Base-by-base conservation (phyloP, 1,140 invertebrate species). In the Tyrophagus putrescentiae region DNA sequence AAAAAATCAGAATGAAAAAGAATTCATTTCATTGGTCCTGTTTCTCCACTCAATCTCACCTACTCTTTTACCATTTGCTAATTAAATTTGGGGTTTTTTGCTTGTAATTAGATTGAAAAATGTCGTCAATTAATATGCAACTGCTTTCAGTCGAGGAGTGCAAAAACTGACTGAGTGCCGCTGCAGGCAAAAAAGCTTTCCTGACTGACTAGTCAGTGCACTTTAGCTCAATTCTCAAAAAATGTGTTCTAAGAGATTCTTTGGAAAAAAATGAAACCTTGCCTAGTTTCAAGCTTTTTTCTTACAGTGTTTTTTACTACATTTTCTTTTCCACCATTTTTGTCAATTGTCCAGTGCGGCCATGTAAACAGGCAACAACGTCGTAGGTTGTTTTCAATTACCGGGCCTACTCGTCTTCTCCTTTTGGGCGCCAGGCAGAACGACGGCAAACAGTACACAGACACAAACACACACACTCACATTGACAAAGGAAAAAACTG, bases 301-400 rank as follows among this genome's bases (percentile, higher is more conserved):
- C n/a, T n/a, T n/a, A n/a, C n/a, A n/a, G n/a, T n/a, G n/a, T n/a
- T n/a, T n/a, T n/a, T n/a, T n/a, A n/a, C n/a, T n/a, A n/a, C n/a
- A n/a, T n/a, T 21, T 48, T 48, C 45, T 21, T 48, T 48, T 13
- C 7, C 45, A 21, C 7, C 7, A 48, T 7, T n/a, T n/a, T n/a
- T n/a, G 7, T 48, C 45, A 29, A 48, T 48, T 48, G 45, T 48
- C 31, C 21, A 25, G 13, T 21, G 23, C 21, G 21, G 9, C 13
- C 45, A 48, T 48, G 45, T 48, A 48, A 48, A 48, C 45, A 48
- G 45, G 45, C 45, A n/a, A n/a, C n/a, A n/a, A n/a, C n/a, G n/a
- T n/a, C n/a, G n/a, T n/a, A n/a, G n/a, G n/a, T n/a, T n/a, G n/a
- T 48, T 48, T 39, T 48, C 45, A 48, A 48, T 48, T 48, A 48